Percentiles rank a stretch among this genome's conserved stretches.
Evolutionary conservation across 2,888 invertebrate genomes (phyloP).

Genomic region (Thysanoteuthis rhombus): DNA sequence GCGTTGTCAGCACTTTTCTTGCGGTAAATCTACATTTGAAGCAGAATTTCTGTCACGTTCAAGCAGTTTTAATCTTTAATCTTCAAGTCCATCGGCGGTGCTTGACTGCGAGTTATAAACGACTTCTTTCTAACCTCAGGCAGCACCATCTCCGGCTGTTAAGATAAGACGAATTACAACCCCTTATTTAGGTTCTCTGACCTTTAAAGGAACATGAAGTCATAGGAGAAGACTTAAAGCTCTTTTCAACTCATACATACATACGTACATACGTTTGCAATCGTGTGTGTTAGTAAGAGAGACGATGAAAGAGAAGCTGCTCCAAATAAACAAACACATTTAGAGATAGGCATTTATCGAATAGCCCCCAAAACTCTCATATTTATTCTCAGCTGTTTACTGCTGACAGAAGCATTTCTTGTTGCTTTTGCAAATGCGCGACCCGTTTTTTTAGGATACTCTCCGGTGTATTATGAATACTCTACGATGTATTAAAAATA

Average conservation of each 20-base stretch:
- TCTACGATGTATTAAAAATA: too few species aligned
- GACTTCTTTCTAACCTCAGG: not conserved
- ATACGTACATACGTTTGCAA: not conserved
- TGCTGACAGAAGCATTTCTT: not conserved
- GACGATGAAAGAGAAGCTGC: not conserved
- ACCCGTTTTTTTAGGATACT: too few species aligned
- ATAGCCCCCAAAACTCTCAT: not conserved
- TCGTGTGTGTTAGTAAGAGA: not conserved
- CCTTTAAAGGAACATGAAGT: not conserved
- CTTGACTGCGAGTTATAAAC: not conserved
- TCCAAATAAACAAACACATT: not conserved
- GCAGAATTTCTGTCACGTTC: not conserved
- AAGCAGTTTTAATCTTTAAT: not conserved
- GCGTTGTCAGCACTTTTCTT: not conserved
- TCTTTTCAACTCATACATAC: not conserved
- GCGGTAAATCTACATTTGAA: not conserved
- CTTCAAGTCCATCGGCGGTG: not conserved
- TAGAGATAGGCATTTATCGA: not conserved
- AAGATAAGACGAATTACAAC: not conserved
- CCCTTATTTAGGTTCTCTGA: not conserved
- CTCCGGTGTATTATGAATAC: too few species aligned
- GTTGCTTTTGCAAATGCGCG: not conserved
- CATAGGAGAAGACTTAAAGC: not conserved
- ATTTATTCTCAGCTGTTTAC: not conserved
- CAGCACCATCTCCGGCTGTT: not conserved